Percentiles rank a stretch among this genome's conserved stretches.
Evolutionary conservation across 1,140 invertebrate species (phyloP).

Genomic region (Ceratina australensis): DNA sequence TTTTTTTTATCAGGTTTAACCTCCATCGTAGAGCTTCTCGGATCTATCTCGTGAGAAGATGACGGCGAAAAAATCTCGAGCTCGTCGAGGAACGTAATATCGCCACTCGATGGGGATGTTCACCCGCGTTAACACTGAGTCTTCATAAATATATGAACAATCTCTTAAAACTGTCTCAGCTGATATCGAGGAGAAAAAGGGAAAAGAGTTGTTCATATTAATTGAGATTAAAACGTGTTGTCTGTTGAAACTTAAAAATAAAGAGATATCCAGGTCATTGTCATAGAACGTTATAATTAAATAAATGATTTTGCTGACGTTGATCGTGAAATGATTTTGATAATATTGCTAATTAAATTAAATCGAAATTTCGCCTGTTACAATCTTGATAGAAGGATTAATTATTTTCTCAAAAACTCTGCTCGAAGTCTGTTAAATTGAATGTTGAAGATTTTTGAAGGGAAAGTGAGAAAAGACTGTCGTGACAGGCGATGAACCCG

Average conservation of each 20-base stretch:
- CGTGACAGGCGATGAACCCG: neutral
- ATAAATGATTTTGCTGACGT: too few relatives aligned
- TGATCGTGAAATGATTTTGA: too few relatives aligned
- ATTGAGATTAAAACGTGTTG: too few relatives aligned
- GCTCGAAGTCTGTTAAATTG: too few relatives aligned
- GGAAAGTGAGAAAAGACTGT: neutral
- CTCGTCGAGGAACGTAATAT: constrained; percentile 11
- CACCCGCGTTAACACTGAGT: neutral
- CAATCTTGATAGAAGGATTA: too few relatives aligned
- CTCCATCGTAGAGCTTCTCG: neutral
- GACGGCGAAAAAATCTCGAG: neutral
- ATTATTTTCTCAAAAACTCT: too few relatives aligned
- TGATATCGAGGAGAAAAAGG: neutral
- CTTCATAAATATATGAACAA: neutral
- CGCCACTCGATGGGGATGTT: neutral
- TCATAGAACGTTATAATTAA: too few relatives aligned
- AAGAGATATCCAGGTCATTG: too few relatives aligned
- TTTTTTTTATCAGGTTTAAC: neutral
- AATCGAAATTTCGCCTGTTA: too few relatives aligned
- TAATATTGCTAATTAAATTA: too few relatives aligned
- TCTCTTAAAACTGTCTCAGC: neutral
- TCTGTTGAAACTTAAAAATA: too few relatives aligned
- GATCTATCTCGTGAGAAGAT: neutral
- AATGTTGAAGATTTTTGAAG: too few relatives aligned
- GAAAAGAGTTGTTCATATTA: neutral